A percentile compares a stretch with the other conserved stretches of the same genome.
Conservation (phyloP, 2,113 vertebrate species). For the Promerops cafer region DNA sequence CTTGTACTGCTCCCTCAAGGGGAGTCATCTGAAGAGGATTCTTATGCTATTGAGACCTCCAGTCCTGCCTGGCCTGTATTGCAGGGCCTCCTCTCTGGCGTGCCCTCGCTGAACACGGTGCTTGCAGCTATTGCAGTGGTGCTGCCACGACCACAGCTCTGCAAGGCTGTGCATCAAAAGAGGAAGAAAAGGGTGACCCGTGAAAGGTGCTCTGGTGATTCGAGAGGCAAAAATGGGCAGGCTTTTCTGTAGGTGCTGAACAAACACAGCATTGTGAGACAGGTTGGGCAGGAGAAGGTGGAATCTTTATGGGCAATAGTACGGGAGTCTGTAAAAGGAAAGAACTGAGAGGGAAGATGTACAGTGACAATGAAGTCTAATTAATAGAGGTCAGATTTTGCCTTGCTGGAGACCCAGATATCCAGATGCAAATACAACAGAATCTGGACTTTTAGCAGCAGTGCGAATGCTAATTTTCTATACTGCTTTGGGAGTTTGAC, state of each 20-base stretch:
- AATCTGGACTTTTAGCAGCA: not conserved
- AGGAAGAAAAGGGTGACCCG: rapidly evolving
- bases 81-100: rapidly evolving
- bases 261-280: not conserved
- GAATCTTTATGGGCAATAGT: not conserved
- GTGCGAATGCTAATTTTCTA: not conserved
- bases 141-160: not conserved
- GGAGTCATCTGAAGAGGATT: not conserved
- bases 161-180: rapidly evolving
- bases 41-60: not conserved
- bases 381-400: not conserved
- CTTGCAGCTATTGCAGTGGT: not conserved
- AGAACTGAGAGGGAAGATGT: not conserved
- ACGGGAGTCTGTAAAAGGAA: not conserved
- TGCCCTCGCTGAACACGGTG: rapidly evolving
- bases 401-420: not conserved
- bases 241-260: not conserved
- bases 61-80: rapidly evolving
- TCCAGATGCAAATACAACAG: not conserved
- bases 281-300: not conserved
- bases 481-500: not conserved
- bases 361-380: not conserved
- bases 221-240: not conserved
- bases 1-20: not conserved
- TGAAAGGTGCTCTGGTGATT: not conserved